phyloP scores from a whole-genome alignment of 2,113 vertebrate species.

The Dicaeum eximium region DNA sequence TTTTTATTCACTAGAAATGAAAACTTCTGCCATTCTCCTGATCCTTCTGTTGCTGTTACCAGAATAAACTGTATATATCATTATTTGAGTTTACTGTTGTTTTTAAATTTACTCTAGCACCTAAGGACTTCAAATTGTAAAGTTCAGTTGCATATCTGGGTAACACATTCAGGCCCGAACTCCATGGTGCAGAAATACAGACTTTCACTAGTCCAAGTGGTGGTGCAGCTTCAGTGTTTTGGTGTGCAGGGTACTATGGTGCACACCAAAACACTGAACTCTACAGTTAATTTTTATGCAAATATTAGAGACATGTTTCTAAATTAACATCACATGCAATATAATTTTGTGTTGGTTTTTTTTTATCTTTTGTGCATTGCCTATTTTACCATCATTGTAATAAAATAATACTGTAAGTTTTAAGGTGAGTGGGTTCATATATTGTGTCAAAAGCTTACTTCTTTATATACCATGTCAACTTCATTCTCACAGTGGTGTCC shows the following conservation, averaged over 20 bases:
- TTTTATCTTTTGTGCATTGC: background rate
- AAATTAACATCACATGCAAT: background rate
- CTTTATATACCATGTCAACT: background rate
- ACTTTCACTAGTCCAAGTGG: background rate
- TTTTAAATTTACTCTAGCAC: background rate
- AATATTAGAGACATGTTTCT: background rate
- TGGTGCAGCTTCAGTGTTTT: background rate
- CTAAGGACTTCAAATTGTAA: background rate
- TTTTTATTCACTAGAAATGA: background rate
- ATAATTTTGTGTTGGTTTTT: background rate
- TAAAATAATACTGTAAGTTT: background rate
- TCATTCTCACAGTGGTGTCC: background rate
- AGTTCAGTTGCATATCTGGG: background rate
- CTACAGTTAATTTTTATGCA: background rate
- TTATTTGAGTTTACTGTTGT: background rate
- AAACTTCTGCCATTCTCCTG: background rate
- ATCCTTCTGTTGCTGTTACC: background rate
- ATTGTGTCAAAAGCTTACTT: background rate
- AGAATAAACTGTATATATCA: background rate
- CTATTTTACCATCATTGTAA: background rate
- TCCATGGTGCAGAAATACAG: background rate
- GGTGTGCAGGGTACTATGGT: background rate
- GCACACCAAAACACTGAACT: too few species aligned
- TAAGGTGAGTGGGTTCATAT: background rate
- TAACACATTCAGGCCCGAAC: background rate